Evolutionary conservation across 1,140 invertebrate species (phyloP), one percentile per base, ranked within the genome.

Genomic region (Drosophila neocordata): DNA sequence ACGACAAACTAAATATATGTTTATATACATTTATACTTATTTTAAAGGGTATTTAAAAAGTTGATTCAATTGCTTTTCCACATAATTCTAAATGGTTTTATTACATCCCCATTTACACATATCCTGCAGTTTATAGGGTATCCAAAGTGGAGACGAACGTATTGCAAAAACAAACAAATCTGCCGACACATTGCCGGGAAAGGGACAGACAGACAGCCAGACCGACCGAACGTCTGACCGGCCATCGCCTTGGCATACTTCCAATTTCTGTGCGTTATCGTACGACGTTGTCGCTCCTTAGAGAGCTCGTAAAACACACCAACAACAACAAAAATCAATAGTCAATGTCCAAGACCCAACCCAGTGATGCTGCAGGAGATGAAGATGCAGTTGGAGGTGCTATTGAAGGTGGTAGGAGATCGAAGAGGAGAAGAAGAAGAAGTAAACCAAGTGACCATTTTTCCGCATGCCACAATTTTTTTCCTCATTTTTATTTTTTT

Each of bases 111-210:
- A 4, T 20, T 48, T 48, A 20, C 27, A 31, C 1, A 31, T 31
- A 31, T 6, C 41, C 15, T 48, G 3, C 8, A 15, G 15, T 8
- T 8, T 48, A 48, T 7, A 20, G 15, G 41, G 41, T 48, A 48
- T 13, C 8, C 15, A 48, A 20, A 18, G 15, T 48, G 41, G 41
- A 48, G 41, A 48, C 41, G 41, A 65, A 73, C 72, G 72, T 75
- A 76, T 76, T 76, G 73, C 44, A 52, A 76, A 81, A 81, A 81
- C 64, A 81, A 76, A 75, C 71, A 75, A 80, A 80, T 80, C 77
- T 80, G 72, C 72, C 72, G 72, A 68, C 72, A 68, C 73, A 68
- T 76, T 41, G 72, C 35, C 58, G 20, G 44, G 41, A 15, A 4
- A 27, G 20, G 15, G 37, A 12, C 9, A 13, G 35, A 38, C 6